phyloP scores from a whole-genome alignment of 2,888 invertebrate genomes.

The Tetrapedia diversipes region DNA sequence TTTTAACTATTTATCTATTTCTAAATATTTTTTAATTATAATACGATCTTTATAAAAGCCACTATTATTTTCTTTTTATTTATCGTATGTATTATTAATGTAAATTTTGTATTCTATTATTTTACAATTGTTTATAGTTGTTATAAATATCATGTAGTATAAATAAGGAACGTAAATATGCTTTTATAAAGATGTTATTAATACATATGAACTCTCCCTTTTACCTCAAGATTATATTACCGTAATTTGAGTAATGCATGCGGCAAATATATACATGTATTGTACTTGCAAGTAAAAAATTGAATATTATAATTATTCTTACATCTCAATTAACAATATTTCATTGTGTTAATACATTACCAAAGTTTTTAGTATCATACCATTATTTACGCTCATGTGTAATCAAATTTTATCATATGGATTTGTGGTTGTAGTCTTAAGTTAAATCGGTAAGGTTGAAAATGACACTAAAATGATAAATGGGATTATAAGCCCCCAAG shows the following conservation, averaged over 20 bases:
- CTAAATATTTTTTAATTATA: neutral
- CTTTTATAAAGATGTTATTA: neutral
- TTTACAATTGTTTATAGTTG: neutral
- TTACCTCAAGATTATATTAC: neutral
- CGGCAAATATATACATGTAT: neutral
- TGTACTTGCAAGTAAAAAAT: conserved; percentile 2
- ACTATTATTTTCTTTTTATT: neutral
- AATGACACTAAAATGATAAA: no score
- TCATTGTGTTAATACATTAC: neutral
- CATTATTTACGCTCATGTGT: no score
- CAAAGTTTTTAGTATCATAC: no score
- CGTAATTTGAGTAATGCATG: conserved; percentile 7
- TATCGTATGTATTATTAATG: neutral
- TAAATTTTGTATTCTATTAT: no score
- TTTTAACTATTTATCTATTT: neutral
- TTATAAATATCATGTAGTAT: neutral
- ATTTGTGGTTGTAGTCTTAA: no score
- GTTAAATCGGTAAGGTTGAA: no score
- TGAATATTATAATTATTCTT: neutral
- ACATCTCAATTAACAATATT: neutral
- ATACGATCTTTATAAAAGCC: neutral
- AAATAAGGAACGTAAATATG: neutral
- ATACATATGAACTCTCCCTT: neutral
- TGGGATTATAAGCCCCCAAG: no score
- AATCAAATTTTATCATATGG: no score